Base-by-base conservation (phyloP, 1,140 invertebrate genomes). In the Dolichoris vasculosae region DNA sequence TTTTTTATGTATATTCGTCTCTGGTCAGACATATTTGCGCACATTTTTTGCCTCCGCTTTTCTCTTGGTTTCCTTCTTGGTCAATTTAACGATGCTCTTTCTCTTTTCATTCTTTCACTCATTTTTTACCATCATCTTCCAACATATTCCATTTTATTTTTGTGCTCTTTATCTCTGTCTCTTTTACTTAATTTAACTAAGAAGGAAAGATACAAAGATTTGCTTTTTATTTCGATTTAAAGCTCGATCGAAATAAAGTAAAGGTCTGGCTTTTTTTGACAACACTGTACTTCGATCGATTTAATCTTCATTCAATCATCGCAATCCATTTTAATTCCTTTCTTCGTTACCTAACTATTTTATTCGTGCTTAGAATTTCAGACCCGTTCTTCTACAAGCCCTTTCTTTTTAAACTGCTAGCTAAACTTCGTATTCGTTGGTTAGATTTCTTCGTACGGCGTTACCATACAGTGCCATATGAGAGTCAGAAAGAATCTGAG, bases 1-100 rank as follows among this genome's bases (percentile, higher is more conserved):
- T 64, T 78, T 71, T 81, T 51, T 43, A 67, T 82, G 77, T 86
- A 76, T 80, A 87, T 69, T 77, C 64, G 83, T 87, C 81, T 64
- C 67, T 38, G 38, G 20, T 32, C 38, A n/a, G 35, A 51, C 0
- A 26, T 76, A 46, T 38, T 77, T 40, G 55, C 51, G 55, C 46
- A 48, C 75, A 26, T 81, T 43, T 82, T 20, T 87, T 59, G n/a
- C 73, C 43, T 23, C 69, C 82, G 46, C 35, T 30, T 43, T 64
- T 63, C 7, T 73, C 51, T 64, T 38, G 64, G 32, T 75, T 43
- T 69, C 59, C 81, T 73, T 67, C 55, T 84, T 51, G 30, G 4
- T 82, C 67, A 46, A 71, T 81, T 81, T 46, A 46, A 30, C 63
- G 69, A 35, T 32, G 17, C 43, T 30, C n/a, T n/a, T 26, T 51